Conservation (phyloP, 2,888 invertebrate species). For the Drosophila atripex region DNA sequence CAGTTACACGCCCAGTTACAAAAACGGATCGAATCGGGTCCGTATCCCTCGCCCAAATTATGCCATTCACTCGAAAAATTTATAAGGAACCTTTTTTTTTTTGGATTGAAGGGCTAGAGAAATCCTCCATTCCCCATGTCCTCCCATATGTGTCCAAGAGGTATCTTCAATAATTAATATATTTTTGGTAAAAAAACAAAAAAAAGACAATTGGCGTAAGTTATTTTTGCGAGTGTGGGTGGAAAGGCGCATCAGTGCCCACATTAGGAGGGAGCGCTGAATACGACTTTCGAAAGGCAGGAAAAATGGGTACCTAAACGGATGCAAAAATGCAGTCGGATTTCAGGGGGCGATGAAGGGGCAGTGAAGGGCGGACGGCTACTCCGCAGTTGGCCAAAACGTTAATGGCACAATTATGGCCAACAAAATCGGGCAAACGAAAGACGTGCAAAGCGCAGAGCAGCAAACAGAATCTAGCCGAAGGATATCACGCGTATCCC, state of each 20-base stretch:
- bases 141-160: too few relatives aligned
- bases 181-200: background rate
- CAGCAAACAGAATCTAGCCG: constrained; percentile 77
- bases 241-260: constrained; percentile 69
- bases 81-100: background rate
- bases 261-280: constrained; percentile 71
- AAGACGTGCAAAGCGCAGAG: constrained; percentile 72
- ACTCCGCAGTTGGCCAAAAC: constrained; percentile 23
- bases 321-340: constrained; percentile 78
- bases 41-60: constrained; percentile 13
- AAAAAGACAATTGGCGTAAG: background rate
- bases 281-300: constrained; percentile 66
- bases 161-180: too few relatives aligned
- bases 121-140: background rate
- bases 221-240: constrained; percentile 16
- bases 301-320: constrained; percentile 53
- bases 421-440: constrained; percentile 72
- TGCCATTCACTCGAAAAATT: constrained; percentile 8
- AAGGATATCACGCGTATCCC: constrained; percentile 84
- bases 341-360: constrained; percentile 46
- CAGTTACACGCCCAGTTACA: constrained; percentile 66
- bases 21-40: constrained; percentile 38
- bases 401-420: constrained; percentile 79
- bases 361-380: constrained; percentile 2
- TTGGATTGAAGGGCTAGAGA: background rate